Evolutionary conservation across 2,888 invertebrate genomes (phyloP).

Genomic region (Ectemnius lituratus): DNA sequence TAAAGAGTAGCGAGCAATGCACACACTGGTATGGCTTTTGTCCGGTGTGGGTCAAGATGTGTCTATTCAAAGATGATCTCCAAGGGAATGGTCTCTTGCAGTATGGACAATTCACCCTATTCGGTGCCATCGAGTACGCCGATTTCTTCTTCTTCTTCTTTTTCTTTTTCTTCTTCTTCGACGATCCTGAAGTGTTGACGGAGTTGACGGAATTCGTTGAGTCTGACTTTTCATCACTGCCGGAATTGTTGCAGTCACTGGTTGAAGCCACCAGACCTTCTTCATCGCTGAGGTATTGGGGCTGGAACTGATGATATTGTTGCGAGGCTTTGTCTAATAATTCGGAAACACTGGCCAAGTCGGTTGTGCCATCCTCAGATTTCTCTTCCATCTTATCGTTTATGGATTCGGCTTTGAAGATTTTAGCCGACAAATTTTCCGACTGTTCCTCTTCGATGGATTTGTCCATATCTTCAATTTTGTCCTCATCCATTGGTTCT

Average conservation of each 20-base stretch:
- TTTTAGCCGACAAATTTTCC: conserved; percentile 68
- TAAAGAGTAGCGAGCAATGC: conserved; percentile 94
- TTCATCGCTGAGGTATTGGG: conserved; percentile 81
- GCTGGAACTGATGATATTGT: conserved; percentile 76
- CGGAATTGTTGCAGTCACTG: conserved; percentile 90
- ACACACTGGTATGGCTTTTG: conserved; percentile 98
- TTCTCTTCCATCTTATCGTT: conserved; percentile 36
- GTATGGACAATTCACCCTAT: conserved; percentile 94
- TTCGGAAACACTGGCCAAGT: conserved; percentile 88
- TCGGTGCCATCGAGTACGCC: conserved; percentile 96
- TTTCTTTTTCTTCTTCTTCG: conserved; percentile 65
- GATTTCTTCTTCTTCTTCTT: conserved; percentile 85
- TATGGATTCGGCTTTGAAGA: conserved; percentile 1
- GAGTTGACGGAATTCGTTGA: conserved; percentile 81
- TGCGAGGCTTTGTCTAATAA: conserved; percentile 87
- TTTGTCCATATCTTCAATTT: conserved; percentile 35
- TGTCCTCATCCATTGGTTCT: conserved; percentile 56
- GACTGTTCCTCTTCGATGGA: not conserved
- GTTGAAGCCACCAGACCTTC: conserved; percentile 91
- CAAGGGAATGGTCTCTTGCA: conserved; percentile 97
- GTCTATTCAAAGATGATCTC: conserved; percentile 96
- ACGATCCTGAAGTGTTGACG: conserved; percentile 74
- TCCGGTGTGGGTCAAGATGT: conserved; percentile 96
- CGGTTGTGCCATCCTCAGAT: conserved; percentile 78
- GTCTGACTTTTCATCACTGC: conserved; percentile 90